These are phyloP conservation scores for Chaetodon trifascialis DNA, from an alignment of 2,113 vertebrate genomes.

Conservation along the genomic window DNA sequence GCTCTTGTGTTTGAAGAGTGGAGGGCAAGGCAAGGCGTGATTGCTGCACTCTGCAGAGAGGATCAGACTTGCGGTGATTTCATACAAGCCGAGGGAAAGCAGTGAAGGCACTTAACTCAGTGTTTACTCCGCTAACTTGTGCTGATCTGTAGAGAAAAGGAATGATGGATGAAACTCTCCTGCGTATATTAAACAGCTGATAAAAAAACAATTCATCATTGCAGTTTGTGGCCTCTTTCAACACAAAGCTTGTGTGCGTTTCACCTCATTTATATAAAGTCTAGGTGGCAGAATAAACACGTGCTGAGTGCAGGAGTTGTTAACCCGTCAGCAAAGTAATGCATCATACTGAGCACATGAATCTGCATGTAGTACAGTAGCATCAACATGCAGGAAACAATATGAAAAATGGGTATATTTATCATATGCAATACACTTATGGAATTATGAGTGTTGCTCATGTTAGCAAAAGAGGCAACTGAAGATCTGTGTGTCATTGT, in stretches of 20 bases:
- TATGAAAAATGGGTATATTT: neutral
- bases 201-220: neutral
- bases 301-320: neutral
- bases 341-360: slow-evolving; percentile 1
- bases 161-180: neutral
- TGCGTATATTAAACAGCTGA: slow-evolving; percentile 2
- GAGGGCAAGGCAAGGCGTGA: slow-evolving; percentile 77
- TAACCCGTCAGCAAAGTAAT: slow-evolving; percentile 4
- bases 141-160: neutral
- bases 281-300: slow-evolving; percentile 1
- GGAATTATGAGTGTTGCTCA: neutral
- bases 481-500: neutral
- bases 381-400: neutral
- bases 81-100: slow-evolving; percentile 55
- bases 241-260: neutral
- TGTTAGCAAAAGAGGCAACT: neutral
- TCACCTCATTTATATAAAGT: slow-evolving; percentile 20
- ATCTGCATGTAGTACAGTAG: slow-evolving; percentile 7
- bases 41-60: slow-evolving; percentile 71
- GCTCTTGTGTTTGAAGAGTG: slow-evolving; percentile 80
- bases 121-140: slow-evolving; percentile 47
- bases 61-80: slow-evolving; percentile 68
- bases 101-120: slow-evolving; percentile 39
- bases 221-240: neutral
- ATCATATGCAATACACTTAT: neutral